A percentile compares a stretch with the other conserved stretches of the same genome.
Evolutionary conservation across 2,113 vertebrate genomes (phyloP).

Genomic region (Lipotes vexillifer): DNA sequence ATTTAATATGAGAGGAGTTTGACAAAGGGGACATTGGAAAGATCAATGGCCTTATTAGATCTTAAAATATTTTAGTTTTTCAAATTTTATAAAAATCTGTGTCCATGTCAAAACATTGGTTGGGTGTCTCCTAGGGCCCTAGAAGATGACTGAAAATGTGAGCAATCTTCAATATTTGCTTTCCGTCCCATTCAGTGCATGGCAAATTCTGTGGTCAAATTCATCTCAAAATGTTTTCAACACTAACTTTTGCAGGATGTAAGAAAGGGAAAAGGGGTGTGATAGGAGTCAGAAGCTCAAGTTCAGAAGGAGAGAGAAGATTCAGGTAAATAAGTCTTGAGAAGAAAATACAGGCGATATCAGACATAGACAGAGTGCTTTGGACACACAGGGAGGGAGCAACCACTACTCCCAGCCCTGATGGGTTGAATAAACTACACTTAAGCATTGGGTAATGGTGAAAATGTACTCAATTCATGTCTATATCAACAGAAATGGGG

Average conservation of each 20-base stretch:
- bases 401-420: background rate
- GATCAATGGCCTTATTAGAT: background rate
- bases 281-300: fast-evolving
- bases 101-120: background rate
- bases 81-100: background rate
- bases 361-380: background rate
- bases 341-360: background rate
- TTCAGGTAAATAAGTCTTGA: background rate
- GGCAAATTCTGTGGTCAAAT: background rate
- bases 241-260: background rate
- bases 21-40: background rate
- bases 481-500: background rate
- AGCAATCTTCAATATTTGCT: background rate
- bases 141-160: background rate
- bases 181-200: background rate
- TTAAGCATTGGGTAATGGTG: background rate
- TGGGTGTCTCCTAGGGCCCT: background rate
- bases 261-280: background rate
- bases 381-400: background rate
- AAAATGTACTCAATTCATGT: background rate
- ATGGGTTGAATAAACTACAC: background rate
- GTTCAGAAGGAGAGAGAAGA: background rate
- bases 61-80: background rate
- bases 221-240: background rate
- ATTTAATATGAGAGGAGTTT: background rate